These are phyloP conservation scores for Ardeotis arabs DNA, from an alignment of 2,113 vertebrate species.

Conservation along the genomic window DNA sequence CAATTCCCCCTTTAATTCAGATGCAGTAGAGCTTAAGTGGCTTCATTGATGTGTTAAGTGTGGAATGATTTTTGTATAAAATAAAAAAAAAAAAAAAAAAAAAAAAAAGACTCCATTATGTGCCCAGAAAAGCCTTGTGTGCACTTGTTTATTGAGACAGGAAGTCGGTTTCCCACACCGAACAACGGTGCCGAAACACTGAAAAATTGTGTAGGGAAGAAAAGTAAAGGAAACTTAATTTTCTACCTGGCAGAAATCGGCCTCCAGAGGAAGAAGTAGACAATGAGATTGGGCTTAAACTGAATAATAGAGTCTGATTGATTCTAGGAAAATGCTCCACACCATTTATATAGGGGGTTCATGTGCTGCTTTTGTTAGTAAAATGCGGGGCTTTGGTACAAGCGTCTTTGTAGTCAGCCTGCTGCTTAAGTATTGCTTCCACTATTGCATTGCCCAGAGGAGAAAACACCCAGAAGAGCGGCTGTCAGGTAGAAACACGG, in stretches of 20 bases:
- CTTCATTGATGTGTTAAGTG: conserved; percentile 92
- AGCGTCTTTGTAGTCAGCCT: conserved; percentile 35
- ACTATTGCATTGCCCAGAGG: neutral
- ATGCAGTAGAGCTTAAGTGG: conserved; percentile 86
- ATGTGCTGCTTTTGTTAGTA: conserved; percentile 69
- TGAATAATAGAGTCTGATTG: conserved; percentile 73
- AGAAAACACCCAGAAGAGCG: neutral
- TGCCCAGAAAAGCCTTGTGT: conserved; percentile 76
- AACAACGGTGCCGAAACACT: conserved; percentile 81
- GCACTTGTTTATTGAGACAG: conserved; percentile 85
- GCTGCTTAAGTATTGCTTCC: neutral
- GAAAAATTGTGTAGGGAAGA: conserved; percentile 77
- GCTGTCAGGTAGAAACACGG: neutral
- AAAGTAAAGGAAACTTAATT: conserved; percentile 81
- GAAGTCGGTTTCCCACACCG: conserved; percentile 89
- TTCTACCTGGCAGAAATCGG: conserved; percentile 82
- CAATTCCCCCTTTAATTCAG: conserved; percentile 89
- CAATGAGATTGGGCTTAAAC: conserved; percentile 68
- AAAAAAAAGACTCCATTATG: conserved; percentile 78
- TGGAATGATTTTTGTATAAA: conserved; percentile 87
- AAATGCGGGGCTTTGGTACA: conserved; percentile 17
- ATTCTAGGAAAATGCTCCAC: conserved; percentile 67
- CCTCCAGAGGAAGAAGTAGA: conserved; percentile 71
- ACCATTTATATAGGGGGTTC: conserved; percentile 25
- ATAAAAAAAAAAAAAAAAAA: conserved; percentile 78